Evolutionary conservation across 2,113 vertebrate genomes (phyloP).

Genomic region (Camelus dromedarius): DNA sequence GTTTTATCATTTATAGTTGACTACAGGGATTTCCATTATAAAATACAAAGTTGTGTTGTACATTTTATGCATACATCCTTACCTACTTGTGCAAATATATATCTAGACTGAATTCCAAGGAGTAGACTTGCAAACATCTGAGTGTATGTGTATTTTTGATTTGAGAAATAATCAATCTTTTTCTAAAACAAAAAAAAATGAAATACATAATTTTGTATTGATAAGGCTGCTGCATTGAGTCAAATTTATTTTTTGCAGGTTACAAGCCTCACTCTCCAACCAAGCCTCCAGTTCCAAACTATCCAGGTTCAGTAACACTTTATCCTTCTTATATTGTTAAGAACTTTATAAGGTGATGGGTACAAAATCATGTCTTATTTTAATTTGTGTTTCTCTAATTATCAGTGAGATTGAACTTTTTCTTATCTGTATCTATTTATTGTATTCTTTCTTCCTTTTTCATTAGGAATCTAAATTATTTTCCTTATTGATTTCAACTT

Average conservation of each 20-base stretch:
- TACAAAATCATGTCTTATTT: not conserved
- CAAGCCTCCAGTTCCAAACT: conserved; percentile 43
- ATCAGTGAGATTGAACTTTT: not conserved
- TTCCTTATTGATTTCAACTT: conserved; percentile 15
- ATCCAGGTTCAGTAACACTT: conserved; percentile 64
- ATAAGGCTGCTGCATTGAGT: conserved; percentile 29
- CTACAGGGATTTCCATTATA: conserved; percentile 5
- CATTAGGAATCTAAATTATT: not conserved
- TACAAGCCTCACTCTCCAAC: conserved; percentile 36
- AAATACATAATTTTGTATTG: conserved; percentile 17
- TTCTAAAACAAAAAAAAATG: conserved; percentile 1
- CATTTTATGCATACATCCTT: not conserved
- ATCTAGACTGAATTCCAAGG: not conserved
- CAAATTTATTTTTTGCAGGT: conserved; percentile 69
- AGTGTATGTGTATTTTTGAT: not conserved
- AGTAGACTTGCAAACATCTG: not conserved
- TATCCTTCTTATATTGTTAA: not conserved
- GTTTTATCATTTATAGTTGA: conserved; percentile 16
- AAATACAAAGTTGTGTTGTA: not conserved
- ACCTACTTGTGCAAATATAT: not conserved
- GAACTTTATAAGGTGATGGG: not conserved
- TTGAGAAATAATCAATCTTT: not conserved
- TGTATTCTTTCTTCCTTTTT: conserved; percentile 25
- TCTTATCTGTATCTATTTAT: not conserved
- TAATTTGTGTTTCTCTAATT: conserved; percentile 47